These are phyloP conservation scores for Premnoplex brunnescens DNA, from an alignment of 2,797 vertebrate genomes.

Conservation along the genomic window DNA sequence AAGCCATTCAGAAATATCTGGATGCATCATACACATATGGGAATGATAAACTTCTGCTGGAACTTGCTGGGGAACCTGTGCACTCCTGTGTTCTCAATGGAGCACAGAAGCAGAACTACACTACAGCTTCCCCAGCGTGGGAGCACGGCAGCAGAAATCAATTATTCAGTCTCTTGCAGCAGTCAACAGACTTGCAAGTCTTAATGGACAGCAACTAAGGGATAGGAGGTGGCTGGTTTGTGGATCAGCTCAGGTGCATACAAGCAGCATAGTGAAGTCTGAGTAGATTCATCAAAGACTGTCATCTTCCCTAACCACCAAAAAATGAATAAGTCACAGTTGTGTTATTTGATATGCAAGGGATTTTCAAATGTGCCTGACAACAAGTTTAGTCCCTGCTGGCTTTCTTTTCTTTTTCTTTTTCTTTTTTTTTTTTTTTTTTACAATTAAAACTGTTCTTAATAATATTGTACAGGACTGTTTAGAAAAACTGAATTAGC, in stretches of 20 bases:
- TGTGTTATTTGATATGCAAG: neutral
- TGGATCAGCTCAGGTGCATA: neutral
- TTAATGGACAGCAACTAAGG: neutral
- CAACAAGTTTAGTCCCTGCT: neutral
- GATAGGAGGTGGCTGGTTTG: neutral
- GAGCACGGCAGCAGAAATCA: neutral
- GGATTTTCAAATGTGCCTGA: neutral
- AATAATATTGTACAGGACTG: neutral
- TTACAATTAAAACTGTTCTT: neutral
- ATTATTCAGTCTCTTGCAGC: neutral
- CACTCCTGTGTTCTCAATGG: fast-evolving
- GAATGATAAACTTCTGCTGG: neutral
- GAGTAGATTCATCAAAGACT: neutral
- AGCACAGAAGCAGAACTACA: fast-evolving
- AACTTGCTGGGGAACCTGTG: fast-evolving
- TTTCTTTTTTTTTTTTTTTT: neutral
- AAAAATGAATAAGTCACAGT: neutral
- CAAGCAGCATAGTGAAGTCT: neutral
- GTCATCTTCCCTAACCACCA: neutral
- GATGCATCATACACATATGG: fast-evolving
- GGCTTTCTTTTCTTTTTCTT: neutral
- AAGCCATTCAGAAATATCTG: neutral
- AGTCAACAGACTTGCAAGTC: neutral
- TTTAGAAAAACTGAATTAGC: neutral
- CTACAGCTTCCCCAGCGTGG: neutral